These are phyloP conservation scores for Penaeus indicus DNA, from an alignment of 1,140 invertebrate species.

Conservation along the genomic window DNA sequence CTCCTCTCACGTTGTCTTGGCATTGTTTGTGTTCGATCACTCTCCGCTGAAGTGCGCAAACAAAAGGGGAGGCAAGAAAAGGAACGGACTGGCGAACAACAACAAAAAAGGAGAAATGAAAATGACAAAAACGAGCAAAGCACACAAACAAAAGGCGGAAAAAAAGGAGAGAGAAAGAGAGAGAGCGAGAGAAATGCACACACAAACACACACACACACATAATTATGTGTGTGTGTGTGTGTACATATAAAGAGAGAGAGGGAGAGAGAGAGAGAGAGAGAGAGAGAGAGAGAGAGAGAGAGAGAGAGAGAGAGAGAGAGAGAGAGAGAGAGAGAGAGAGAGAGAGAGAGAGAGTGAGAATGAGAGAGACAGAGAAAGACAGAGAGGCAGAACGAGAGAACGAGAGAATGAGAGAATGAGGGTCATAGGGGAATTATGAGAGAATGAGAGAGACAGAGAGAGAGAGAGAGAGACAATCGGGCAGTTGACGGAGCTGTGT, in stretches of 20 bases:
- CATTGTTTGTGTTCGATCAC: too few species aligned
- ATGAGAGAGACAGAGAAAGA: neutral
- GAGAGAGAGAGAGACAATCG: slow-evolving; percentile 25
- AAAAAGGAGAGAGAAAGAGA: neutral
- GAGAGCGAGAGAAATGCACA: too few species aligned
- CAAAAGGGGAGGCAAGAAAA: neutral
- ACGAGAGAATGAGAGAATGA: neutral
- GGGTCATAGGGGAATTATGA: neutral
- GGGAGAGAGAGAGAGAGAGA: slow-evolving; percentile 1
- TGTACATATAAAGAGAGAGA: too few species aligned
- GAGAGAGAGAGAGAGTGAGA: slow-evolving; percentile 12
- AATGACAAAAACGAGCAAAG: neutral
- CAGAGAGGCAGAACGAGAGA: neutral
- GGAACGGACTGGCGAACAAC: neutral
- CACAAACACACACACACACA: too few species aligned
- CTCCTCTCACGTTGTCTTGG: too few species aligned
- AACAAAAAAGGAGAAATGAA: neutral
- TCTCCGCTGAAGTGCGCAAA: neutral
- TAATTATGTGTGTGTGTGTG: too few species aligned
- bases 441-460: neutral
- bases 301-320: slow-evolving; percentile 24
- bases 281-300: slow-evolving; percentile 2
- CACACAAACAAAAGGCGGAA: neutral
- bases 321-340: slow-evolving; percentile 5
- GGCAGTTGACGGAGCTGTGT: neutral